Evolutionary conservation across 2,113 vertebrate species (phyloP), one percentile per base, ranked within the genome.

Genomic region (Poeciliopsis prolifica): DNA sequence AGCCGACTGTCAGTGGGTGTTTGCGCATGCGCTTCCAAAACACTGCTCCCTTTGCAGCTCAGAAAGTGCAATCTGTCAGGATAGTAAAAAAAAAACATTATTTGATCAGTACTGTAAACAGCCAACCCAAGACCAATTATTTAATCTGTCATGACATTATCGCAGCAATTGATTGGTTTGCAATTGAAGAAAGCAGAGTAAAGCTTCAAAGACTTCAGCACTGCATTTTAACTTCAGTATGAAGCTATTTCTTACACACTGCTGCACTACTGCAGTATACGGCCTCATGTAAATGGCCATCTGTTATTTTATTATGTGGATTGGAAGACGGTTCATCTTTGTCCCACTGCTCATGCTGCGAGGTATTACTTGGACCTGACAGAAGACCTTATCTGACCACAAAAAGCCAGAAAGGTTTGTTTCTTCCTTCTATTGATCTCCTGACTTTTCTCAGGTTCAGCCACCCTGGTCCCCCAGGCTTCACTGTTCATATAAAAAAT

Each of bases 391-490:
- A 62, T 65, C 81, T 85, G 75, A 78, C 69, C 78, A 77, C 33
- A 4, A 33, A 62, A 67, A 11, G 30, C 65, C 73, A 72, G 69
- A 48, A 1, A 11, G 40, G 60, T 22, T 14, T 70, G 76, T n/a
- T 0, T 54, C 42, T 42, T 15, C 35, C 75, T 65, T 28, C 62
- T 61, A 70, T 81, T 82, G 72, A 87, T 88, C 67, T 35, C 54
- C 31, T 65, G 7, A 1, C 70, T 54, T 42, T 61, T 63, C 70
- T 19, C 4, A 6, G 74, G 70, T 83, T 86, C 81, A 73, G 65
- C 77, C 85, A 86, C 73, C 85, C 85, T 84, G 71, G 85, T 86
- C 67, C 76, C 73, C 85, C 79, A 83, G 69, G 58, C 35, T 33
- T 42, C 61, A 30, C 22, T 61, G 54, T 70, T 69, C 74, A 74